Evolutionary conservation across 2,888 invertebrate genomes (phyloP).

Genomic region (Tuberolachnus salignus): DNA sequence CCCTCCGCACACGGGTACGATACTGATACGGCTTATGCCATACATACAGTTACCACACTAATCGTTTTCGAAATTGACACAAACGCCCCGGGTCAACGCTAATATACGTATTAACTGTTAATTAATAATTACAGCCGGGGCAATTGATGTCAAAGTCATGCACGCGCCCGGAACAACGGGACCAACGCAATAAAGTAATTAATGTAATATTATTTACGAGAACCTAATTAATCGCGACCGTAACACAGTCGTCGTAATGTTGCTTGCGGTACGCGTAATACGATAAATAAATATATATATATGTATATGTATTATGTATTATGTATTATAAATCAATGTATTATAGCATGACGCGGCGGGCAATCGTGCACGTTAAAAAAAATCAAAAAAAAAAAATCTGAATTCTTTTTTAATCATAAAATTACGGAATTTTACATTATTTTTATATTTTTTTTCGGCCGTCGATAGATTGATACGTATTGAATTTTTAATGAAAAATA

Average conservation of each 20-base stretch:
- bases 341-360: conserved; percentile 2
- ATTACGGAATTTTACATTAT: neutral
- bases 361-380: conserved; percentile 39
- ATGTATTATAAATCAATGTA: too few species aligned
- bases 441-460: neutral
- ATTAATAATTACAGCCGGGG: neutral
- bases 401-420: conserved; percentile 23
- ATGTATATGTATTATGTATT: neutral
- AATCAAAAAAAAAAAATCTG: too few species aligned
- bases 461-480: conserved; percentile 39
- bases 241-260: neutral
- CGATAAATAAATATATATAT: too few species aligned
- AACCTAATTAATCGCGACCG: neutral
- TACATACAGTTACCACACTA: neutral
- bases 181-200: conserved; percentile 26
- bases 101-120: too few species aligned
- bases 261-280: too few species aligned
- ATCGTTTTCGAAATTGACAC: conserved; percentile 19
- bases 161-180: conserved; percentile 28
- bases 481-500: conserved; percentile 53
- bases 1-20: too few species aligned
- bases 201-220: conserved; percentile 7
- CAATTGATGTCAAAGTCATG: conserved; percentile 23
- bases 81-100: conserved; percentile 9
- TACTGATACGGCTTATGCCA: too few species aligned